Percentiles rank a stretch among this genome's conserved stretches.
These are phyloP conservation scores for Nannospalax galili DNA, from an alignment of 2,113 vertebrate genomes.

Conservation along the genomic window DNA sequence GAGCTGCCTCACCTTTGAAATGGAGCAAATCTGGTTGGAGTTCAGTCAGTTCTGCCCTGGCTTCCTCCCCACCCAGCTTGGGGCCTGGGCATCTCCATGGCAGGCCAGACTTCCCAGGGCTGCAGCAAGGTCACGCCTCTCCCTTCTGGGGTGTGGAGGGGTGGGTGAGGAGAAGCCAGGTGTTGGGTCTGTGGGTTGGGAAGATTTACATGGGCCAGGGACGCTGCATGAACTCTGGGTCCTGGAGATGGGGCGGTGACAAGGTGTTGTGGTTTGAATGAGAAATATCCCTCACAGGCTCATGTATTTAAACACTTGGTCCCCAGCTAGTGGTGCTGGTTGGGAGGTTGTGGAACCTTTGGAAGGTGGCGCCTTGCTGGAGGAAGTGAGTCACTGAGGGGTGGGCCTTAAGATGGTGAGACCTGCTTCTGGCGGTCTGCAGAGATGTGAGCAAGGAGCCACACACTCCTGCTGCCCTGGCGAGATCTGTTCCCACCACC, in stretches of 20 bases:
- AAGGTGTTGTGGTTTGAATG: neutral
- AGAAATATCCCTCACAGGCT: neutral
- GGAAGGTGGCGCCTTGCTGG: neutral
- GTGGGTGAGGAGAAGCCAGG: neutral
- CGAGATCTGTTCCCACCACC: no score
- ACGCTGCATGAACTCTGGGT: neutral
- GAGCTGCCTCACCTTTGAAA: neutral
- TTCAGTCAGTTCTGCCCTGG: neutral
- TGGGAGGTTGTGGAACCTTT: neutral
- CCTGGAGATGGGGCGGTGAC: neutral
- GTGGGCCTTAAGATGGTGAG: neutral
- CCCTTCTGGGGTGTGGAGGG: neutral
- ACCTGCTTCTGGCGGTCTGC: neutral
- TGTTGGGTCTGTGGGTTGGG: rapidly evolving
- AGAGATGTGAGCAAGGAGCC: neutral
- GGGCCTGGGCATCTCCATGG: neutral
- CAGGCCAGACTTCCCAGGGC: neutral
- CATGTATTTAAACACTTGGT: neutral
- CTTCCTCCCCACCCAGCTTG: no score
- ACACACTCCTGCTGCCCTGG: no score
- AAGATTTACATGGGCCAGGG: rapidly evolving
- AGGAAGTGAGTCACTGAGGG: neutral
- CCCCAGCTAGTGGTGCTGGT: neutral
- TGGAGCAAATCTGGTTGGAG: neutral
- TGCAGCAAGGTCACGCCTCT: rapidly evolving